Evolutionary conservation across 2,888 invertebrate species (phyloP).

Genomic region (Melikaiella ostensackeni): DNA sequence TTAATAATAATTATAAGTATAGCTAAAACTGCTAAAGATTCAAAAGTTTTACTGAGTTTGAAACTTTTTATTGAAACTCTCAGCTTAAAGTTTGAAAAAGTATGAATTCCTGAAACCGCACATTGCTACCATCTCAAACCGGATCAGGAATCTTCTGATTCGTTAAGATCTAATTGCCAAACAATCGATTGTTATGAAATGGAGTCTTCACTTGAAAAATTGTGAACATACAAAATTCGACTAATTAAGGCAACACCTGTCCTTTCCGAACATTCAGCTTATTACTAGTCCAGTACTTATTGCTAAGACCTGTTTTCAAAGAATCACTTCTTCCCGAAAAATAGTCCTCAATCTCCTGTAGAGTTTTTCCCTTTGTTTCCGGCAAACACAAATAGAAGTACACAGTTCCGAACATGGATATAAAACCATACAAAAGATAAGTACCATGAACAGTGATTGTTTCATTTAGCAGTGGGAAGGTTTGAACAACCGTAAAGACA

Average conservation of each 20-base stretch:
- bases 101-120: too few species aligned
- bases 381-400: conserved; percentile 84
- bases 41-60: too few species aligned
- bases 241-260: conserved; percentile 66
- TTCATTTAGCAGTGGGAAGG: conserved; percentile 80
- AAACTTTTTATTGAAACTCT: too few species aligned
- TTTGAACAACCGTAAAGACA: conserved; percentile 84
- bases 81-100: too few species aligned
- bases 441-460: conserved; percentile 80
- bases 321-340: conserved; percentile 82
- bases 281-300: conserved; percentile 45
- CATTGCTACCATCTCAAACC: too few species aligned
- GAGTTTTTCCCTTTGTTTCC: conserved; percentile 83
- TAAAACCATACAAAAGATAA: conserved; percentile 81
- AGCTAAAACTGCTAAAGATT: too few species aligned
- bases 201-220: neutral
- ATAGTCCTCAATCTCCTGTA: conserved; percentile 86
- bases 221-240: neutral
- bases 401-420: conserved; percentile 80
- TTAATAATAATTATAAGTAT: too few species aligned
- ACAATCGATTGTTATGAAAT: neutral
- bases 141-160: neutral
- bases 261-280: conserved; percentile 67
- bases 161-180: neutral
- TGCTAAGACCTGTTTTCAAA: conserved; percentile 73